phyloP scores from a whole-genome alignment of 2,113 vertebrate genomes.

The Elephas maximus region DNA sequence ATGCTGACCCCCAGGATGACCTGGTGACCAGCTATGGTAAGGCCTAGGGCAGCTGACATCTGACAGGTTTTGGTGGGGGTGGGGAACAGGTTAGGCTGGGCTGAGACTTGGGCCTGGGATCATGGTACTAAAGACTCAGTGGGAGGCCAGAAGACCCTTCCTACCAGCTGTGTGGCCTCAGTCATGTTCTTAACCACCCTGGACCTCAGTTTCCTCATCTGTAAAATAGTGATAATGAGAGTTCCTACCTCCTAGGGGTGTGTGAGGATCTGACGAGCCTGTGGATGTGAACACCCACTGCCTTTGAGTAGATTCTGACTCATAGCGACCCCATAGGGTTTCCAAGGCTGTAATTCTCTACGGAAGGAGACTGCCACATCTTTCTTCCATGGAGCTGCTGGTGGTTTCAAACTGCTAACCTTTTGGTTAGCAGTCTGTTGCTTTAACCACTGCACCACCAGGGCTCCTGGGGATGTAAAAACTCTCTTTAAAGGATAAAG shows the following conservation, averaged over 20 bases:
- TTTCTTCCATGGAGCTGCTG: too few relatives aligned
- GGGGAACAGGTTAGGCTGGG: not conserved
- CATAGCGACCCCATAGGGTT: too few relatives aligned
- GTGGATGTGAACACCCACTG: not conserved
- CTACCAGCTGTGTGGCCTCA: not conserved
- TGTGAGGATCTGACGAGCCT: not conserved
- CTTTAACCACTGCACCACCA: too few relatives aligned
- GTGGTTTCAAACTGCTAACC: too few relatives aligned
- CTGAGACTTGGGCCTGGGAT: not conserved
- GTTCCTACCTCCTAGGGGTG: not conserved
- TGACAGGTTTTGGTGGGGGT: not conserved
- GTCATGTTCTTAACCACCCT: not conserved
- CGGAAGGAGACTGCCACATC: too few relatives aligned
- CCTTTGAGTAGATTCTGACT: too few relatives aligned
- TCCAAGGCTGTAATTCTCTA: too few relatives aligned
- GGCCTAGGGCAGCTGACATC: constrained; percentile 30
- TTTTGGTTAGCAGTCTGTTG: too few relatives aligned
- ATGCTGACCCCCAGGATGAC: constrained; percentile 95
- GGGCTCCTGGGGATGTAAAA: not conserved
- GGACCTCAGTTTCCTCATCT: not conserved
- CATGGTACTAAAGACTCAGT: not conserved
- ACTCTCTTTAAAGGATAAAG: not conserved
- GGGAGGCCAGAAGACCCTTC: not conserved
- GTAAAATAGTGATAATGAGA: not conserved
- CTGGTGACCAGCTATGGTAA: constrained; percentile 96